Evolutionary conservation across 1,140 invertebrate genomes (phyloP).

Genomic region (Sitobion miscanthi): DNA sequence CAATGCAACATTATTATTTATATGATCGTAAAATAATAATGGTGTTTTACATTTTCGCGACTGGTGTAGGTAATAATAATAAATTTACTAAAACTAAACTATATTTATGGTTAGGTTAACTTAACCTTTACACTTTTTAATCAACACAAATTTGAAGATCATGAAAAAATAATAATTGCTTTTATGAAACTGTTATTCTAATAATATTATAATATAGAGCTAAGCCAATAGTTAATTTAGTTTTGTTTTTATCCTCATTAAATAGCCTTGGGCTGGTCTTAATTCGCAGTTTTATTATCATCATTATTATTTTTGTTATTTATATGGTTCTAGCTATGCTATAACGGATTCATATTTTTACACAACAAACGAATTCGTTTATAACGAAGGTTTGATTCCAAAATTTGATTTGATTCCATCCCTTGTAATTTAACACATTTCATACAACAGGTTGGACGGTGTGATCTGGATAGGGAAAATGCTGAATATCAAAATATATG

Average conservation of each 20-base stretch:
- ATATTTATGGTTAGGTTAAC: background rate
- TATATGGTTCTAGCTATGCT: background rate
- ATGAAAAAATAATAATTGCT: background rate
- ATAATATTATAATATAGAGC: background rate
- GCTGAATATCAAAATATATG: background rate
- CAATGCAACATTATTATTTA: background rate
- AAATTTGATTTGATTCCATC: too few species aligned
- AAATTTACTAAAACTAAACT: background rate
- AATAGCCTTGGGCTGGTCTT: background rate
- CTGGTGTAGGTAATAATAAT: background rate
- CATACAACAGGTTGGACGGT: background rate
- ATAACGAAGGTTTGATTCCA: background rate
- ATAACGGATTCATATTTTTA: rapidly evolving
- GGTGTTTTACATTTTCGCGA: background rate
- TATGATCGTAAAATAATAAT: background rate
- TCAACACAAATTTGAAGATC: background rate
- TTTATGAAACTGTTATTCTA: background rate
- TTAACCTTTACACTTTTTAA: background rate
- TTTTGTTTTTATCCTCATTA: background rate
- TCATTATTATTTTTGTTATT: background rate
- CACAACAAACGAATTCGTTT: background rate
- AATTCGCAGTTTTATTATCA: background rate
- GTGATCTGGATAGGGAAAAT: background rate
- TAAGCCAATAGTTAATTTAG: background rate
- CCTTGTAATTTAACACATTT: background rate